phyloP scores from a whole-genome alignment of 2,888 invertebrate genomes.

The Tachina fera region DNA sequence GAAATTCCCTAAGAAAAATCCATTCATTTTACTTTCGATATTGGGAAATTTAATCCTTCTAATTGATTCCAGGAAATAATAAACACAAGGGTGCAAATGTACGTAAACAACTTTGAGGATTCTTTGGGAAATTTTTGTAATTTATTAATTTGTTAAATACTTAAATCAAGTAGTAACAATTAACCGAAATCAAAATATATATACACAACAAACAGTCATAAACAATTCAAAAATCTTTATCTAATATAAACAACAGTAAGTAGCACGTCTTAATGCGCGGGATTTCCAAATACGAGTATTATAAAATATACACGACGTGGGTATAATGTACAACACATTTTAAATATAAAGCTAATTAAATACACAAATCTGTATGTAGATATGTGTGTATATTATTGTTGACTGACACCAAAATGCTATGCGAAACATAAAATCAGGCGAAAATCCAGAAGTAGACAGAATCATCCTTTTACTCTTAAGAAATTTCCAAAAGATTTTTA shows the following conservation, averaged over 20 bases:
- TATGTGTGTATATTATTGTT: conserved; percentile 36
- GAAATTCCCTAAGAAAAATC: too few relatives aligned
- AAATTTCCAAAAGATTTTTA: conserved; percentile 8
- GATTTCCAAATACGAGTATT: conserved; percentile 19
- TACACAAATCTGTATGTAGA: neutral
- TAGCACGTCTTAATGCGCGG: neutral
- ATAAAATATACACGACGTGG: neutral
- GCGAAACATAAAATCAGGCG: neutral
- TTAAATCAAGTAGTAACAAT: too few relatives aligned
- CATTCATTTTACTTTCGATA: too few relatives aligned
- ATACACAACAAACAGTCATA: neutral
- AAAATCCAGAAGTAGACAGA: conserved; percentile 20
- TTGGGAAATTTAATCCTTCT: too few relatives aligned
- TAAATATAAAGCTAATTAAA: neutral
- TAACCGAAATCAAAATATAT: too few relatives aligned
- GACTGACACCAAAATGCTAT: neutral
- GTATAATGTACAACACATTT: conserved; percentile 2
- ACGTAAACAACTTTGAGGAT: too few relatives aligned
- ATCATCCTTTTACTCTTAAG: neutral
- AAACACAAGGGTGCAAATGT: too few relatives aligned
- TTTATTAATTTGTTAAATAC: too few relatives aligned
- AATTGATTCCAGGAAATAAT: too few relatives aligned
- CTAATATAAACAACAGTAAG: too few relatives aligned
- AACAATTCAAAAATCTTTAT: neutral
- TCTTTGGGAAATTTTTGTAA: too few relatives aligned